Conservation (phyloP, 1,140 invertebrate genomes). For the Philaenus spumarius region DNA sequence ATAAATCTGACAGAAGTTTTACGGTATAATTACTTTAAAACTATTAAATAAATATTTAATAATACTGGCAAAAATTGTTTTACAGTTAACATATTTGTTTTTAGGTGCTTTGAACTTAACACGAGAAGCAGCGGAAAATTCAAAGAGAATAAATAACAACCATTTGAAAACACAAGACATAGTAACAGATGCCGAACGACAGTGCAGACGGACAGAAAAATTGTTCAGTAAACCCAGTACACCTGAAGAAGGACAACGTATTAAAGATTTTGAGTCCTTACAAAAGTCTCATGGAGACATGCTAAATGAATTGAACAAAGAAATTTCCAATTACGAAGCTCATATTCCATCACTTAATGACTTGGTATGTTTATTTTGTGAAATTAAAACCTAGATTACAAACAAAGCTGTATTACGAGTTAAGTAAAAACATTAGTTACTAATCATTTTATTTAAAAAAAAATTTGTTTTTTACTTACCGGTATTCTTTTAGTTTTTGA, state of each 20-base stretch:
- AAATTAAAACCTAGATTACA: too few relatives aligned
- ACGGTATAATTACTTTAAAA: too few relatives aligned
- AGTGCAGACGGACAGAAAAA: constrained; percentile 74
- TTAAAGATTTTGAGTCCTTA: constrained; percentile 39
- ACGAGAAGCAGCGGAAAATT: constrained; percentile 64
- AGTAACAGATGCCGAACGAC: constrained; percentile 68
- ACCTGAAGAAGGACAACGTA: too few relatives aligned
- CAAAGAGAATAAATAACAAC: constrained; percentile 53
- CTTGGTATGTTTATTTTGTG: constrained; percentile 39
- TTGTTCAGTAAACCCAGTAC: constrained; percentile 44
- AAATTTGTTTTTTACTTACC: too few relatives aligned
- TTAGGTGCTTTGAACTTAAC: constrained; percentile 83
- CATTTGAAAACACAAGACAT: constrained; percentile 44
- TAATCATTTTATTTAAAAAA: too few relatives aligned
- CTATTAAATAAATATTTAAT: too few relatives aligned
- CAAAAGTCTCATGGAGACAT: constrained; percentile 61
- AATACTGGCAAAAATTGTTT: too few relatives aligned
- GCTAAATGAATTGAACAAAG: constrained; percentile 53
- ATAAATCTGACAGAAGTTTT: too few relatives aligned
- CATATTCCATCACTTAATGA: constrained; percentile 80
- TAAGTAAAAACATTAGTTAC: too few relatives aligned
- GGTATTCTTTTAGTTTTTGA: too few relatives aligned
- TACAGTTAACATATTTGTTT: background rate
- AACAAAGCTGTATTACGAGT: too few relatives aligned
- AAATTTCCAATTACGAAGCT: constrained; percentile 57